phyloP scores from a whole-genome alignment of 1,140 invertebrate species.

The Copidosoma floridanum region DNA sequence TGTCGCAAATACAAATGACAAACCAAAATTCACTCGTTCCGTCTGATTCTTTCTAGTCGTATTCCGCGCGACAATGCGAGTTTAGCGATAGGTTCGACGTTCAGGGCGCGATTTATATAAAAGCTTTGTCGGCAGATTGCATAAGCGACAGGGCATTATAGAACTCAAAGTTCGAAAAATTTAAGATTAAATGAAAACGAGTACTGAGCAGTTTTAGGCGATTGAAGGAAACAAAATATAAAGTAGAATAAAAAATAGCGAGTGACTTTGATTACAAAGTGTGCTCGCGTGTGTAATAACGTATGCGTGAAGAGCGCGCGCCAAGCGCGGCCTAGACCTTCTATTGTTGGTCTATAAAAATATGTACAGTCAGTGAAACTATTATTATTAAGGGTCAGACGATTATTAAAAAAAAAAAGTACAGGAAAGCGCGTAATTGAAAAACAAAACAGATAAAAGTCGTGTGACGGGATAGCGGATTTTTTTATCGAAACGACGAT shows the following conservation, averaged over 20 bases:
- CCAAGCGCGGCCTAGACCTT: constrained; percentile 50
- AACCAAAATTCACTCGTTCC: background rate
- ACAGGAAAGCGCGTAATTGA: constrained; percentile 18
- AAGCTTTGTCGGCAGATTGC: background rate
- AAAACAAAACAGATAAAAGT: constrained; percentile 7
- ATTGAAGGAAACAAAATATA: background rate
- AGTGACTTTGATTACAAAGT: constrained; percentile 23
- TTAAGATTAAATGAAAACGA: constrained; percentile 20
- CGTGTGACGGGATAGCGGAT: constrained; percentile 15
- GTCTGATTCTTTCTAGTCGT: constrained; percentile 7
- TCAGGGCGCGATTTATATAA: constrained; percentile 24
- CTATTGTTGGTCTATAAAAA: constrained; percentile 59
- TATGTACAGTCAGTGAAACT: constrained; percentile 59
- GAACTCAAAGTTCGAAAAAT: constrained; percentile 22
- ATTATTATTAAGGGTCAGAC: constrained; percentile 58
- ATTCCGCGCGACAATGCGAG: constrained; percentile 21
- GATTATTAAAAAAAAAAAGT: constrained; percentile 41
- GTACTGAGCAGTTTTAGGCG: too few relatives aligned
- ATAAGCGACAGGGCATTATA: background rate
- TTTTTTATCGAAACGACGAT: constrained; percentile 13
- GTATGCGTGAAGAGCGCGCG: constrained; percentile 46
- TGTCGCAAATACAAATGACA: background rate
- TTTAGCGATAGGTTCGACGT: constrained; percentile 30
- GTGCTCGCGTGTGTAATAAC: constrained; percentile 26
- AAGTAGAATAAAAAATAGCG: constrained; percentile 9